phyloP scores from a whole-genome alignment of 2,113 vertebrate species.

The Anolis sagrei region DNA sequence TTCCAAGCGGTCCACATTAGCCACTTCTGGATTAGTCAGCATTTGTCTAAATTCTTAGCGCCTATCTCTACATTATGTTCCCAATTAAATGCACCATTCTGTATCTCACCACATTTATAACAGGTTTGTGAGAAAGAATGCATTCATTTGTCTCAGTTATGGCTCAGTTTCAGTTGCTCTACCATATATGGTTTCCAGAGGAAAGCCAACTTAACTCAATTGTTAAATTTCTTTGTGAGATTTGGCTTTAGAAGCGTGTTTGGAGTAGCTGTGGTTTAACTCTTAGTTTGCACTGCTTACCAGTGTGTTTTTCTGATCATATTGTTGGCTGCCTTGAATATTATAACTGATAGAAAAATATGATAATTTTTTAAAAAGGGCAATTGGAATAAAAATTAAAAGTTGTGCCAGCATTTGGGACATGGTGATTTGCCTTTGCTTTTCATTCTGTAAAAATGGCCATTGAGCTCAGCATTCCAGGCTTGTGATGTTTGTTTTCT shows the following conservation, averaged over 20 bases:
- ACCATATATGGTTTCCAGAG: neutral
- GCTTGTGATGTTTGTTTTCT: neutral
- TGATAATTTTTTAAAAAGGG: neutral
- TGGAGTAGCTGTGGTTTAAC: neutral
- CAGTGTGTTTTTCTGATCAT: no score
- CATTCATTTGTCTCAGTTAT: neutral
- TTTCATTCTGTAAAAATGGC: neutral
- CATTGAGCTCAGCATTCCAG: neutral
- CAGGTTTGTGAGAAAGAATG: neutral
- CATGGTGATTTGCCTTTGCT: neutral
- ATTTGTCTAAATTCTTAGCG: neutral
- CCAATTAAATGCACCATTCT: neutral
- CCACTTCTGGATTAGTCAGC: neutral
- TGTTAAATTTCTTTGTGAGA: neutral
- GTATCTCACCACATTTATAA: neutral
- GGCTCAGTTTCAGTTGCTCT: no score
- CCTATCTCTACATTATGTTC: neutral
- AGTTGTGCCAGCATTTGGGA: neutral
- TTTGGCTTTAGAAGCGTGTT: neutral
- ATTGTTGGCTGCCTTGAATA: neutral
- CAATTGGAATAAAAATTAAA: neutral
- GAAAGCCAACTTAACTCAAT: neutral
- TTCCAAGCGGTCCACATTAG: no score
- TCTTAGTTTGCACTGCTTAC: neutral
- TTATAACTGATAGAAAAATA: neutral